Base-by-base conservation (phyloP, 2,888 invertebrate genomes). In the Crematogaster levior region DNA sequence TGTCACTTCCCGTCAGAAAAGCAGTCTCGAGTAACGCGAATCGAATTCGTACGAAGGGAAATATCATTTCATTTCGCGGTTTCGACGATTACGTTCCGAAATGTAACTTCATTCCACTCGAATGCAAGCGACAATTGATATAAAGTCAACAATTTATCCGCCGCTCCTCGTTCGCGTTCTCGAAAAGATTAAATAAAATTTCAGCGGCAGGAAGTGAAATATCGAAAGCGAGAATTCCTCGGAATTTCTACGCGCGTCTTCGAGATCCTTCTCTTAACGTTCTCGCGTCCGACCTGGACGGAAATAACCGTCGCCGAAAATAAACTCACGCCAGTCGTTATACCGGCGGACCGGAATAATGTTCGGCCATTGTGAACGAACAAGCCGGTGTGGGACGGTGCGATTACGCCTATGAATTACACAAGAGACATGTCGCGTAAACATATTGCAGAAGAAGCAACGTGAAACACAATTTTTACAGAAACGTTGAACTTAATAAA, bases 261-360 rank as follows among this genome's bases (percentile, higher is more conserved):
- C 85, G 85, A 84, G 88, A 86, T 89, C 86, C 84, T 83, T 85
- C 86, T 83, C 84, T 85, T n/a, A 83, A 80, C 84, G 81, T 75
- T 89, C 82, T 86, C 82, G 84, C 79, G 83, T n/a, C 43, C 85
- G 89, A 82, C 86, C 82, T 74, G 84, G 82, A 87, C 89, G 81
- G 89, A 93, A 93, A 93, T 93, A 93, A 89, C 92, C 80, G 61
- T 79, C 74, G 89, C 92, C 91, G 83, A 93, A 93, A 93, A 93
- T 93, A 93, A 92, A 83, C 90, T 86, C 90, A 90, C 88, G 88
- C 81, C 86, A 87, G 88, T 84, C 93, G 92, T 93, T 92, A 92
- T 90, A 89, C 89, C 88, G 91, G 84, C 90, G 88, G 88, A 87
- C 84, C 89, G 87, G 91, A 90, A 91, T 92, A 92, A 92, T 92